phyloP scores from a whole-genome alignment of 2,888 invertebrate species.

The Ommatoiulus sabulosus region DNA sequence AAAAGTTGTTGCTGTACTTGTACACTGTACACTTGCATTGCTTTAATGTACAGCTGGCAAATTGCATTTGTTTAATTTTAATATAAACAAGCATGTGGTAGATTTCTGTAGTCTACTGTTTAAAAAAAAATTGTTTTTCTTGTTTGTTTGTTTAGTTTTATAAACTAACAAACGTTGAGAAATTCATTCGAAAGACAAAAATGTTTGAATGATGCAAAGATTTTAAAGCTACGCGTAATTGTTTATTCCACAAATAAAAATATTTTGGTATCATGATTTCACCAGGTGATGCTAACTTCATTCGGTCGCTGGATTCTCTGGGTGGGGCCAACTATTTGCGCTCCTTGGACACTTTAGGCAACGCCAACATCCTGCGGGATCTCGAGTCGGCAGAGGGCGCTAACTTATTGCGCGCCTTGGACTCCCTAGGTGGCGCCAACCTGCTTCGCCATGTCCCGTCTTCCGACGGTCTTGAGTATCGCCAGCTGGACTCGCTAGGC shows the following conservation, averaged over 20 bases:
- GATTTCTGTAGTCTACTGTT: too few species aligned
- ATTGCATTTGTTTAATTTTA: too few species aligned
- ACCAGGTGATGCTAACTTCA: slow-evolving; percentile 50
- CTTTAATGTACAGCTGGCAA: too few species aligned
- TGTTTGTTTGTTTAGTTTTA: too few species aligned
- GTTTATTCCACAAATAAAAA: neutral
- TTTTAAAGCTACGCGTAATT: too few species aligned
- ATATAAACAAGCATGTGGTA: too few species aligned
- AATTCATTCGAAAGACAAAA: too few species aligned
- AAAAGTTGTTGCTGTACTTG: too few species aligned
- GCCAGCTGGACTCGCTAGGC: slow-evolving; percentile 68
- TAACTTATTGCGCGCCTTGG: slow-evolving; percentile 63
- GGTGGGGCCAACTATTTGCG: slow-evolving; percentile 53
- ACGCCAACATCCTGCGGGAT: slow-evolving; percentile 70
- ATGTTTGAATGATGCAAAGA: too few species aligned
- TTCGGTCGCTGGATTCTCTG: slow-evolving; percentile 53
- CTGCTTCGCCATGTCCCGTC: slow-evolving; percentile 67
- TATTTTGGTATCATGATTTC: neutral
- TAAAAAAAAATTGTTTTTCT: too few species aligned
- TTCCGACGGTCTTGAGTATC: slow-evolving; percentile 60
- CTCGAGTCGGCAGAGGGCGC: slow-evolving; percentile 50
- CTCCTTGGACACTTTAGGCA: slow-evolving; percentile 70
- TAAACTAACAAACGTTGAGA: too few species aligned
- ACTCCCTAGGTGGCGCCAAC: slow-evolving; percentile 72
- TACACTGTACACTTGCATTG: too few species aligned